Percentiles rank a stretch among this genome's conserved stretches.
Conservation (phyloP, 2,797 vertebrate species). For the Intellagama lesueurii region DNA sequence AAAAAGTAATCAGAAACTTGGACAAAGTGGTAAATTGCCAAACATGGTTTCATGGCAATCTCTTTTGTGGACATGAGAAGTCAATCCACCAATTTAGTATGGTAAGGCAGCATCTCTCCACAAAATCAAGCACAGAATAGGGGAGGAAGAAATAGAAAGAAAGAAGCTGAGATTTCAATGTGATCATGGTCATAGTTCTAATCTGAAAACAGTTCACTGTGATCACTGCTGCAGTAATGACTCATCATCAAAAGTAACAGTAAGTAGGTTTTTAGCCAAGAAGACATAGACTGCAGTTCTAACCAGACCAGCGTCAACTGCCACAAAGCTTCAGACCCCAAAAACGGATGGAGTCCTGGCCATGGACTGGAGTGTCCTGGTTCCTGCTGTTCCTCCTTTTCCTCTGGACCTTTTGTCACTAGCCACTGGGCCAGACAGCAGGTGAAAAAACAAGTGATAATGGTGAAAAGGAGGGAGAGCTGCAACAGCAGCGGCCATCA, state of each 20-base stretch:
- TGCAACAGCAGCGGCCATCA: no score
- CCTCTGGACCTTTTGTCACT: not conserved
- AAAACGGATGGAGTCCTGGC: no score
- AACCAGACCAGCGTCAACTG: not conserved
- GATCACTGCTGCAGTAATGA: not conserved
- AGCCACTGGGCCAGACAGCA: not conserved
- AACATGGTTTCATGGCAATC: not conserved
- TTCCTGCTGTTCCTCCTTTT: not conserved
- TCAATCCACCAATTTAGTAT: not conserved
- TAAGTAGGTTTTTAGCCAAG: conserved; percentile 43
- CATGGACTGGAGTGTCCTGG: no score
- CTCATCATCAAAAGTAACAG: not conserved
- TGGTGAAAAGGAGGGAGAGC: not conserved
- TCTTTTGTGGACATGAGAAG: not conserved
- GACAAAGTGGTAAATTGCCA: not conserved
- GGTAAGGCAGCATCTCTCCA: not conserved
- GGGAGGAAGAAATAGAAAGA: rapidly evolving
- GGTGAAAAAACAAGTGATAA: not conserved
- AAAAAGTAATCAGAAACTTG: not conserved
- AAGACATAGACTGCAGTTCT: conserved; percentile 22
- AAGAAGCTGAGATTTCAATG: not conserved
- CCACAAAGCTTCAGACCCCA: not conserved
- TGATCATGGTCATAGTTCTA: not conserved
- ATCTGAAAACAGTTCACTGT: conserved; percentile 13
- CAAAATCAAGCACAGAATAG: not conserved